phyloP scores from a whole-genome alignment of 1,140 invertebrate species.

The Chymomyza costata region DNA sequence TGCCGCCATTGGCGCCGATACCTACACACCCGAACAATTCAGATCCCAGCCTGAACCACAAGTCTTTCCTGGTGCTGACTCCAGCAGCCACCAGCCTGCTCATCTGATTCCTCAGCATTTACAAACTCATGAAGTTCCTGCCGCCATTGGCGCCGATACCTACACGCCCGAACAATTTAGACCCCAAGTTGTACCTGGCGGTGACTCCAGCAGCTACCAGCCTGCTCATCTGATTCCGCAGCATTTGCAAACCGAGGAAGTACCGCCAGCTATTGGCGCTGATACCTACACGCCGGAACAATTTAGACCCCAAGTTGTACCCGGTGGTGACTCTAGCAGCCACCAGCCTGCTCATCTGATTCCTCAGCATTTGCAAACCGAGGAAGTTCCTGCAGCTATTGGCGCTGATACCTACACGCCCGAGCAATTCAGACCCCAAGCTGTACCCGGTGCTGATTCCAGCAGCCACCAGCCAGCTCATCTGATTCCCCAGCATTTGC shows the following conservation, averaged over 20 bases:
- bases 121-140: too few species aligned
- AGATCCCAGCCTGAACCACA: neutral
- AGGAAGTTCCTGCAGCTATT: neutral
- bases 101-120: constrained; percentile 23
- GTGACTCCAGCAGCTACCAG: constrained; percentile 7
- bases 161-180: constrained; percentile 8
- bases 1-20: constrained; percentile 4
- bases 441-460: constrained; percentile 1
- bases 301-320: neutral
- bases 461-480: constrained; percentile 9
- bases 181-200: constrained; percentile 5
- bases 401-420: constrained; percentile 9
- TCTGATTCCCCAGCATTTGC: constrained; percentile 5
- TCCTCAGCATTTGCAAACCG: constrained; percentile 6
- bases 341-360: constrained; percentile 30
- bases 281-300: constrained; percentile 14
- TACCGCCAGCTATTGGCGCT: too few species aligned
- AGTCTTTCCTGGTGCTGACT: neutral
- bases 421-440: constrained; percentile 13
- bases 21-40: constrained; percentile 13
- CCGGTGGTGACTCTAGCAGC: constrained; percentile 24
- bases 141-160: neutral
- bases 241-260: neutral
- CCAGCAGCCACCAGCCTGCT: constrained; percentile 26
- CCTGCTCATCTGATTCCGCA: constrained; percentile 2